Percentiles rank a stretch among this genome's conserved stretches.
Evolutionary conservation across 2,797 vertebrate species (phyloP).

Genomic region (Rhynchotus rufescens): DNA sequence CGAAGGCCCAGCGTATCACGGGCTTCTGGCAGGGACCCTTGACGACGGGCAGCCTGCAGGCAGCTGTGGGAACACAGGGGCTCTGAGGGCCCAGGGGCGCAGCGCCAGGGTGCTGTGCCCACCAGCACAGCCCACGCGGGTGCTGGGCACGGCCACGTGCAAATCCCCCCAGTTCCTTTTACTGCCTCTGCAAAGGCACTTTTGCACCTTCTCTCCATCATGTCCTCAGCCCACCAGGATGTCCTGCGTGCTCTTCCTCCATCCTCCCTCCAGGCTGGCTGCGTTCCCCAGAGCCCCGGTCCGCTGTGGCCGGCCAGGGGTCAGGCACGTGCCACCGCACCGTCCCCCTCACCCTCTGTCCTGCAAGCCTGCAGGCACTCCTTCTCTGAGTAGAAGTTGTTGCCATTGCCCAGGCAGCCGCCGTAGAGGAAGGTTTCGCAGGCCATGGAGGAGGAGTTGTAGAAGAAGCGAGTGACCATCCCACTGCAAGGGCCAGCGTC

Average conservation of each 20-base stretch:
- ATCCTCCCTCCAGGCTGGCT: background rate
- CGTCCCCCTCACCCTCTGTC: constrained; percentile 84
- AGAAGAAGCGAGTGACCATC: constrained; percentile 79
- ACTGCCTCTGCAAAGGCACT: background rate
- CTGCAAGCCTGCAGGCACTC: constrained; percentile 93
- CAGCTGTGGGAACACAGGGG: constrained; percentile 76
- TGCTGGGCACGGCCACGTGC: background rate
- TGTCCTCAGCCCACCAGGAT: fast-evolving
- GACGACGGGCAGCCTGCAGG: constrained; percentile 88
- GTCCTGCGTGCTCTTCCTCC: too few relatives aligned
- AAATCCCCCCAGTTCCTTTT: background rate
- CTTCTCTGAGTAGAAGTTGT: constrained; percentile 89
- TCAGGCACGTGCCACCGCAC: too few relatives aligned
- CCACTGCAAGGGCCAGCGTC: constrained; percentile 89
- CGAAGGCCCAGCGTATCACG: constrained; percentile 85
- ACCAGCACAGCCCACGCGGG: background rate
- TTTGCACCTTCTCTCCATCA: background rate
- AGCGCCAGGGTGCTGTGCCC: background rate
- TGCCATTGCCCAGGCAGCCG: constrained; percentile 91
- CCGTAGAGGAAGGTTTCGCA: constrained; percentile 88
- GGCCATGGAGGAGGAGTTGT: constrained; percentile 89
- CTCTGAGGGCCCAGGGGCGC: background rate
- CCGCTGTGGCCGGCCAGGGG: background rate
- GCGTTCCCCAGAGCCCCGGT: too few relatives aligned
- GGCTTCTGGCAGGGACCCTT: constrained; percentile 76